phyloP scores from a whole-genome alignment of 2,113 vertebrate species.

The Macaca fascicularis region DNA sequence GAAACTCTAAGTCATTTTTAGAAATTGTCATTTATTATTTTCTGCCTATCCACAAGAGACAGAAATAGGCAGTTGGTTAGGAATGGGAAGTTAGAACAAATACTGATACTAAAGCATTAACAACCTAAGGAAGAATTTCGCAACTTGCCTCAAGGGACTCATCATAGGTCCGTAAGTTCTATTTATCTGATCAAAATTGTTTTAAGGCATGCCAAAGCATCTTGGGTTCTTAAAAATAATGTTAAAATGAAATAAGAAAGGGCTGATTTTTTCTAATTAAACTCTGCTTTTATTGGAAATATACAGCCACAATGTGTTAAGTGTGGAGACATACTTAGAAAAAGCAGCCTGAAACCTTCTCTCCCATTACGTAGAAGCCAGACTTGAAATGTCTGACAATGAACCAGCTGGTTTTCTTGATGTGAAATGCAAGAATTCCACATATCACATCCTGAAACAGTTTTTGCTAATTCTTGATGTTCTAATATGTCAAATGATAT shows the following conservation, averaged over 20 bases:
- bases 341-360: not conserved
- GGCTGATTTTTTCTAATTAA: not conserved
- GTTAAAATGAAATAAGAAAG: not conserved
- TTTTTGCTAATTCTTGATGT: not conserved
- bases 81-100: not conserved
- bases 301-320: fast-evolving
- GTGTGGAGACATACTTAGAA: not conserved
- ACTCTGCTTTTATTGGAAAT: not conserved
- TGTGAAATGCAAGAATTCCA: not conserved
- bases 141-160: not conserved
- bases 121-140: not conserved
- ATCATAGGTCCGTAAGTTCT: not conserved
- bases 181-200: conserved; percentile 17
- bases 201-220: not conserved
- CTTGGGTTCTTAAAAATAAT: not conserved
- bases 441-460: fast-evolving
- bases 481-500: not conserved
- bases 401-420: not conserved
- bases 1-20: not conserved
- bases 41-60: not conserved
- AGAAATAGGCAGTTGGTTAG: not conserved
- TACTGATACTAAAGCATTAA: not conserved
- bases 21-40: not conserved
- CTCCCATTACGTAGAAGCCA: not conserved
- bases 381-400: not conserved